Evolutionary conservation across 2,113 vertebrate genomes (phyloP), one percentile per base, ranked within the genome.

Genomic region (Festucalex cinctus): DNA sequence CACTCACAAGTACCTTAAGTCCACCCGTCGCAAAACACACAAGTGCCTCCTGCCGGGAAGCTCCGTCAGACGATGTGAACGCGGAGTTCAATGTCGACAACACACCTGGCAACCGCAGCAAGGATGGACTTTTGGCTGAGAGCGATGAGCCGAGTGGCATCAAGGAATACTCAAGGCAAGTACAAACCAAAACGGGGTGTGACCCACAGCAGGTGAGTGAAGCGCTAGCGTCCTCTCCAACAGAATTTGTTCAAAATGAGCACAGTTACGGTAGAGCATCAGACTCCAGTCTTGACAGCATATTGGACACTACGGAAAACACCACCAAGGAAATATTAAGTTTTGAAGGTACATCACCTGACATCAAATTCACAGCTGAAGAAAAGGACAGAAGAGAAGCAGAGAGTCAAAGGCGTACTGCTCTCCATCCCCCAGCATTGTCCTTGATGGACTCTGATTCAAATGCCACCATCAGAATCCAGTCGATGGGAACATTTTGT

Each of bases 191-290:
- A n/a, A 82, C 37, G 0, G 19, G 63, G 2, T 56, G 65, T 63
- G 70, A 76, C 14, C 61, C 66, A 5, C 70, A 70, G 62, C 85
- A 85, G 19, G 65, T 39, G 1, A 69, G 63, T 56, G 71, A 80
- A 24, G 69, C 14, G 41, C 80, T 68, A 24, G 37, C 66, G 5
- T 49, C 77, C 14, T 32, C 57, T 32, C 58, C 74, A 7, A 6
- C 69, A 1, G 84, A 77, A 41, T 74, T 72, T 9, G 60, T 90
- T 56, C 88, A 90, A 39, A 83, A 85, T 58, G 91, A 92, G 57
- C 91, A 92, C 71, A 88, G 87, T 69, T 92, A 92, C 48, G 91
- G 90, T 43, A 75, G 78, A 81, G 71, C 57, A 26, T 77, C 85
- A 64, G 76, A 83, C 66, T 77, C 59, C 56, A 41, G 59, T 74